Conservation (phyloP, 92 coral and sea anemone species). For the Porites rus region DNA sequence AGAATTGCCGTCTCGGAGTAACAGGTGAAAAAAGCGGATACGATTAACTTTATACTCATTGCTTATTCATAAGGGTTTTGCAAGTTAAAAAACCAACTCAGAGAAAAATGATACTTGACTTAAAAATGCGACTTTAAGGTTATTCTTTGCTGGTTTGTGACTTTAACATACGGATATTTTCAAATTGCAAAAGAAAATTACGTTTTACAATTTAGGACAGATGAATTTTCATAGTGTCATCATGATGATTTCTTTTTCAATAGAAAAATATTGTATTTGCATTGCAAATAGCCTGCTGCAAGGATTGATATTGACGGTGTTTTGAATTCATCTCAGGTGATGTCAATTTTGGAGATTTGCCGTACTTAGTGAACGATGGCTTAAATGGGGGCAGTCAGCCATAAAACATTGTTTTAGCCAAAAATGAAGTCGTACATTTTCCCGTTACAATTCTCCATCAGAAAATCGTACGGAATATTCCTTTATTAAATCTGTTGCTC, state of each 20-base stretch:
- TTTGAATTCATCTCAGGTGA: slow-evolving; percentile 1
- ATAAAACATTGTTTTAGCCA: not conserved
- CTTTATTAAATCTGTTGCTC: no score
- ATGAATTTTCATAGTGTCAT: not conserved
- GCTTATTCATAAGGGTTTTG: slow-evolving; percentile 41
- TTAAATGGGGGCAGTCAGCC: slow-evolving; percentile 1
- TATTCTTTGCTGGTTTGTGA: no score
- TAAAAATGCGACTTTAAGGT: not conserved
- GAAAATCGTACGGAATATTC: no score
- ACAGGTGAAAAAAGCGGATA: slow-evolving; percentile 43
- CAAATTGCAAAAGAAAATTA: not conserved
- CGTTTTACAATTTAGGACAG: not conserved
- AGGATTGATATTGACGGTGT: slow-evolving; percentile 8
- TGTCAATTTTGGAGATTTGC: slow-evolving; percentile 35
- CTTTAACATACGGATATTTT: not conserved
- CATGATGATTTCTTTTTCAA: not conserved
- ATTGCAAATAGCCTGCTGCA: slow-evolving; percentile 19
- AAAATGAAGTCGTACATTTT: no score
- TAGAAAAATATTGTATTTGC: slow-evolving; percentile 34
- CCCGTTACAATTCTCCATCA: no score
- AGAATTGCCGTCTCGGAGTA: slow-evolving; percentile 33
- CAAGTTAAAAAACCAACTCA: slow-evolving; percentile 15
- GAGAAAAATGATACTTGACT: not conserved
- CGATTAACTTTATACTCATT: slow-evolving; percentile 33
- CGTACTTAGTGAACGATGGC: slow-evolving; percentile 14